Evolutionary conservation across 2,888 invertebrate genomes (phyloP).

Genomic region (Acanthosepion esculentum): DNA sequence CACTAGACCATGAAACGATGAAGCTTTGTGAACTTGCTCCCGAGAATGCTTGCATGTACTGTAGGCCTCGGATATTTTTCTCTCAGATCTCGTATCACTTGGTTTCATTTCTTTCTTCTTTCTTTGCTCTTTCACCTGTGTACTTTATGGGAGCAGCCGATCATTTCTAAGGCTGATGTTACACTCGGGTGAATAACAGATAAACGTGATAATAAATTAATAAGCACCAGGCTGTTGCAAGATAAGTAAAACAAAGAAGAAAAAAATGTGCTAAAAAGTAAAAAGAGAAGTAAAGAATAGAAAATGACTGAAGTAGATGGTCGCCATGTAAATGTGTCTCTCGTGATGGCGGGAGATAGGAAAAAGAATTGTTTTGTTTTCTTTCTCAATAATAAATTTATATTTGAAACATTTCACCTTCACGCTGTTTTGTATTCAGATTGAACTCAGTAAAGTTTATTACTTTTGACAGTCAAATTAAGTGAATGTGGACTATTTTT

Average conservation of each 20-base stretch:
- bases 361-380: neutral
- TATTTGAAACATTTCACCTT: neutral
- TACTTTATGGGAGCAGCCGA: neutral
- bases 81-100: neutral
- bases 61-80: neutral
- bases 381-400: neutral
- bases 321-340: too few species aligned
- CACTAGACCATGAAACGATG: neutral
- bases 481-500: neutral
- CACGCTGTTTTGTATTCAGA: neutral
- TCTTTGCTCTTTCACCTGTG: neutral
- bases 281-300: too few species aligned
- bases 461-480: neutral
- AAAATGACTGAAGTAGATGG: conserved; percentile 7
- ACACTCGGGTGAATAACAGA: neutral
- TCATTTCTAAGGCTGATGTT: neutral
- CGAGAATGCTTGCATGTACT: neutral
- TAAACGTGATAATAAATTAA: neutral
- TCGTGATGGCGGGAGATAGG: neutral
- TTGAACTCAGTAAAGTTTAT: neutral
- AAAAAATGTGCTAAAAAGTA: too few species aligned
- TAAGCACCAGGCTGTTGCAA: neutral
- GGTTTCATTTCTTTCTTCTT: neutral
- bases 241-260: neutral
- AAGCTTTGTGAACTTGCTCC: neutral